Evolutionary conservation across 1,140 invertebrate species (phyloP).

Genomic region (Diabrotica undecimpunctata): DNA sequence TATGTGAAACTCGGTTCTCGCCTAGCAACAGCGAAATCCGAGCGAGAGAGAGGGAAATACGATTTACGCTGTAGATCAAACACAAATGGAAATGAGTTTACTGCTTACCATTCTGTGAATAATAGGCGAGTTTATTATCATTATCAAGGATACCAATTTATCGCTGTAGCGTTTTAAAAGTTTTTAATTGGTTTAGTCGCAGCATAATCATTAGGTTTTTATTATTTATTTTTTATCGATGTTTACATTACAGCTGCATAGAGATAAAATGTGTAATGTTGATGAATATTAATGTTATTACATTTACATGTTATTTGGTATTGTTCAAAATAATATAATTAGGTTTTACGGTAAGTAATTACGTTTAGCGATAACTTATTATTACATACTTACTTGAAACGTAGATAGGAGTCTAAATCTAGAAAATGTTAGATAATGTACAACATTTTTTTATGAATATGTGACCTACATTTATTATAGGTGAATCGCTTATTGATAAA

Average conservation of each 20-base stretch:
- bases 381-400: no score
- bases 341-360: background rate
- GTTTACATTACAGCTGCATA: background rate
- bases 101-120: slow-evolving; percentile 15
- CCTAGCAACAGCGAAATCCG: slow-evolving; percentile 22
- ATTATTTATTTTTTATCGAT: slow-evolving; percentile 8
- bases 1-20: slow-evolving; percentile 24
- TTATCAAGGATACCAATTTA: slow-evolving; percentile 15
- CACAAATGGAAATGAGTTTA: slow-evolving; percentile 22
- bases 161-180: slow-evolving; percentile 19
- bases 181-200: slow-evolving; percentile 15
- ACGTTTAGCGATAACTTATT: no score
- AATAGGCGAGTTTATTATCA: slow-evolving; percentile 6
- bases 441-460: no score
- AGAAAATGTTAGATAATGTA: no score
- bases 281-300: background rate
- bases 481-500: no score
- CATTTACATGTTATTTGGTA: background rate
- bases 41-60: background rate
- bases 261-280: background rate
- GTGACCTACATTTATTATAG: no score
- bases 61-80: slow-evolving; percentile 21
- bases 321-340: background rate
- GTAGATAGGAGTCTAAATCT: no score
- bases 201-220: background rate